Evolutionary conservation across 2,113 vertebrate species (phyloP).

Genomic region (Neogale vison): DNA sequence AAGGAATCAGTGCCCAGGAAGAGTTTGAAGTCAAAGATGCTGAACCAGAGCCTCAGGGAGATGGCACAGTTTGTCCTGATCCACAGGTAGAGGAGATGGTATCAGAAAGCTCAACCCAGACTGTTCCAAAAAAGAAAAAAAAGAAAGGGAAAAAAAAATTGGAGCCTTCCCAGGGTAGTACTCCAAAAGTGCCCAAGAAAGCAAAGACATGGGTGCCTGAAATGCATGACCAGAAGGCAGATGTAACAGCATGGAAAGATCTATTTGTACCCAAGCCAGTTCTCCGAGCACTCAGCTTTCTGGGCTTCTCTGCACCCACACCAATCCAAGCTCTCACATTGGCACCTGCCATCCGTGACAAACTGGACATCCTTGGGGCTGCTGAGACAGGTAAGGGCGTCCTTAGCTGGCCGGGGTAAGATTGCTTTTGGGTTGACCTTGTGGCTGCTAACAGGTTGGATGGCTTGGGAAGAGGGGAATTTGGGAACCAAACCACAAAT

Average conservation of each 20-base stretch:
- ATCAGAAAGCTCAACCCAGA: background rate
- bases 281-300: conserved; percentile 89
- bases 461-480: background rate
- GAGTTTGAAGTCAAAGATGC: background rate
- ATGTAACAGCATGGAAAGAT: conserved; percentile 93
- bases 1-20: background rate
- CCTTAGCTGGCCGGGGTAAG: background rate
- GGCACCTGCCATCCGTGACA: conserved; percentile 95
- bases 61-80: background rate
- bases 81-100: background rate
- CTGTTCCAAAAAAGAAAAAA: conserved; percentile 82
- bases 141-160: conserved; percentile 73
- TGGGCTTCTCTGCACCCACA: conserved; percentile 95
- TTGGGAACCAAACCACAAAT: background rate
- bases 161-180: conserved; percentile 52
- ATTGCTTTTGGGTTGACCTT: background rate
- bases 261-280: conserved; percentile 94
- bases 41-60: conserved; percentile 3
- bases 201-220: conserved; percentile 90
- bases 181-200: conserved; percentile 81
- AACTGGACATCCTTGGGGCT: conserved; percentile 94
- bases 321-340: conserved; percentile 94
- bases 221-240: conserved; percentile 80
- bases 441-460: background rate
- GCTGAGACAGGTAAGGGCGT: conserved; percentile 94